A percentile compares a stretch with the other conserved stretches of the same genome.
These are phyloP conservation scores for Pseudocheirus occidentalis DNA, from an alignment of 2,797 vertebrate genomes.

Conservation along the genomic window DNA sequence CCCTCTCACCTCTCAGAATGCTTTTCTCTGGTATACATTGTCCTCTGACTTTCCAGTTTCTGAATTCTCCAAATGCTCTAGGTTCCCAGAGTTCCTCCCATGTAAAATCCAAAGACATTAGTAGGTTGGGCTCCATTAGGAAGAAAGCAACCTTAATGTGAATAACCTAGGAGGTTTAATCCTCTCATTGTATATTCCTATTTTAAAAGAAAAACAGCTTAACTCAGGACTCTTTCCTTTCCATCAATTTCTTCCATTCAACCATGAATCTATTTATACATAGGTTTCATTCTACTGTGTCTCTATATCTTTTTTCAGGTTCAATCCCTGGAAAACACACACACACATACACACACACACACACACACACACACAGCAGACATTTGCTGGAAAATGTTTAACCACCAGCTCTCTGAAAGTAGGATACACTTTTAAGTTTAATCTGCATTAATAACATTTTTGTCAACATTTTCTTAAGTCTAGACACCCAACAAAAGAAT, in stretches of 20 bases:
- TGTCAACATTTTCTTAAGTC: neutral
- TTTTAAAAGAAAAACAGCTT: neutral
- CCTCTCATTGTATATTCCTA: neutral
- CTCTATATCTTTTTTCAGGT: neutral
- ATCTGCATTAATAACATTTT: neutral
- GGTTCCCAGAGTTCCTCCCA: neutral
- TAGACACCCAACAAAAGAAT: neutral
- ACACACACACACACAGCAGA: neutral
- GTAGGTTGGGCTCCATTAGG: neutral
- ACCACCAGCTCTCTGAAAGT: neutral
- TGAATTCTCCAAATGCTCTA: neutral
- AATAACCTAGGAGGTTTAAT: neutral
- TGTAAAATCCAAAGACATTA: neutral
- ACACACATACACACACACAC: neutral
- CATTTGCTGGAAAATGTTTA: neutral
- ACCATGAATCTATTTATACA: neutral
- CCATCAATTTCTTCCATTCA: neutral
- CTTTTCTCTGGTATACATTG: neutral
- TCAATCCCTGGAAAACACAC: neutral
- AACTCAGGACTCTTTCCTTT: neutral
- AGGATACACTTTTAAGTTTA: neutral
- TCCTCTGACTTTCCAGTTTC: neutral
- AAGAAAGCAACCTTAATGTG: neutral
- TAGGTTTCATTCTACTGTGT: neutral
- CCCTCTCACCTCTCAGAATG: neutral